These are phyloP conservation scores for Perca schrenkii DNA, from an alignment of 2,113 vertebrate species.

Conservation along the genomic window DNA sequence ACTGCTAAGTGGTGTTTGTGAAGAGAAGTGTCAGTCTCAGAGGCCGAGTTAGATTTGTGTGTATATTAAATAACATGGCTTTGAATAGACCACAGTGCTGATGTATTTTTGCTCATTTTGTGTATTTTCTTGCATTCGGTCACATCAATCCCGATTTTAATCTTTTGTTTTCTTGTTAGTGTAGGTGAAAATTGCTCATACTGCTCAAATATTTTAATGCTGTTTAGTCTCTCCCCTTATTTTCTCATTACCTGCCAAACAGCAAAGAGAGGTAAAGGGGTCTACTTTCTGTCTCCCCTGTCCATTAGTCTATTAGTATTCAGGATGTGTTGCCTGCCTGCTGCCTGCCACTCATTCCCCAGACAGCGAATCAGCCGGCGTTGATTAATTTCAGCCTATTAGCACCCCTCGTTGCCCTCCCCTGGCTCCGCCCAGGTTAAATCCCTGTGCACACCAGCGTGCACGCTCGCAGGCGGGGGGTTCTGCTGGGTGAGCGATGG, in stretches of 20 bases:
- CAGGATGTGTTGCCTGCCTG: conserved; percentile 75
- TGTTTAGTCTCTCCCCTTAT: neutral
- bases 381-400: conserved; percentile 91
- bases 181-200: neutral
- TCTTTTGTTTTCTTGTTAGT: neutral
- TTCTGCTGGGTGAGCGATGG: conserved; percentile 83
- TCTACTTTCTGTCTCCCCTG: conserved; percentile 26
- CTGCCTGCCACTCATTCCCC: conserved; percentile 81
- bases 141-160: neutral
- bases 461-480: conserved; percentile 61
- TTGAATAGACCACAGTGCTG: neutral
- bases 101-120: neutral
- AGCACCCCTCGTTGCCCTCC: conserved; percentile 81
- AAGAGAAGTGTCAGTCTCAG: neutral
- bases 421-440: conserved; percentile 86
- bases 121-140: neutral
- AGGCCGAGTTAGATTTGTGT: neutral
- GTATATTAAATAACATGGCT: neutral
- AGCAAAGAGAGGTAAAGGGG: conserved; percentile 21
- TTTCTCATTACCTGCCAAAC: conserved; percentile 25
- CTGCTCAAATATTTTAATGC: neutral
- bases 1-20: neutral
- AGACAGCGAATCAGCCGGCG: conserved; percentile 84
- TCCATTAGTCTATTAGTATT: conserved; percentile 83
- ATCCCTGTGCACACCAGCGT: conserved; percentile 78